Evolutionary conservation across 2,797 vertebrate genomes (phyloP), one percentile per base, ranked within the genome.

Genomic region (Falco novaeseelandiae): DNA sequence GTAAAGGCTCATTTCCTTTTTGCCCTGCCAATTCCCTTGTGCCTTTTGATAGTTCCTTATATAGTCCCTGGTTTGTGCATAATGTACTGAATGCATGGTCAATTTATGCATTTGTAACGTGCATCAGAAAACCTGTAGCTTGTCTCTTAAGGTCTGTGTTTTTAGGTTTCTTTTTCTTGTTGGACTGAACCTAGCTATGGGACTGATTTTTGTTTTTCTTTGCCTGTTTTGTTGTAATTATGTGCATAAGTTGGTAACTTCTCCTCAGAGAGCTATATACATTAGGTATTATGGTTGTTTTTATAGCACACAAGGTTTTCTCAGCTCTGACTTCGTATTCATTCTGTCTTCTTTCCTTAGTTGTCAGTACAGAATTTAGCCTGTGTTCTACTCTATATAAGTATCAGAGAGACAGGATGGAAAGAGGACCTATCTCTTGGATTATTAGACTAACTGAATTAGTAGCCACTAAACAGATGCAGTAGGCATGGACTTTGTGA

Each of bases 1-100:
- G 59, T 62, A 62, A 94, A 49, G 32, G 36, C 79, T 92, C 16
- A n/a, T 94, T 96, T 97, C 72, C 79, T 95, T 89, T 87, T 92
- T 91, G 69, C 51, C 14, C 2, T 80, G 81, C 79, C 65, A 93
- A 44, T 89, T 93, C 85, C 87, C 72, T 63, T 65, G 34, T 94
- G 92, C 57, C 67, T 89, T 96, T 95, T 96, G 83, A 63, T 85
- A 66, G 65, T 83, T 96, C 61, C 74, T 93, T 61, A 12, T 55
- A 49, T 90, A 36, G 49, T 93, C 52, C n/a, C 38, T 88, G 58
- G 49, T 65, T 81, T 96, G 76, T 88, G 54, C 10, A 4, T 51
- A 70, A 83, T 67, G 59, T 87, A 40, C 62, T 71, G 81, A 80
- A 80, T 79, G 74, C 44, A 10, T 19, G 36, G 71, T 84, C 88